Evolutionary conservation across 2,888 invertebrate species (phyloP), one percentile per base, ranked within the genome.

Genomic region (Ganaspis brasiliensis): DNA sequence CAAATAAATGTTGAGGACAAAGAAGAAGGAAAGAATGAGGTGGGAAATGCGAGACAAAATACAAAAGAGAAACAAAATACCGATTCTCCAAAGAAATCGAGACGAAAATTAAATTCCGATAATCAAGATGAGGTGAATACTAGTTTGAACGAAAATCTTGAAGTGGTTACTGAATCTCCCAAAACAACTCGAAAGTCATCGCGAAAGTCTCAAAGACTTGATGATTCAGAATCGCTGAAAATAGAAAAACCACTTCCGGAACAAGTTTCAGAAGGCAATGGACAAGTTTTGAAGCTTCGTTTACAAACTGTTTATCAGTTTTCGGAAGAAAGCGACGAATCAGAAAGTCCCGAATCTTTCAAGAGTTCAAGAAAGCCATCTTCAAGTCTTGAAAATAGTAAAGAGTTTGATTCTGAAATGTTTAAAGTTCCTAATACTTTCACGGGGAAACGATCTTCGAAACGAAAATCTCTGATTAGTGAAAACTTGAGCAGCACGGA

Each of bases 371-470:
- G 10, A n/a, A 59, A 59, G 2, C n/a, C 9, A 2, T 31, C 59
- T 31, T 31, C 6, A 6, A 31, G 6, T 31, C 2, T 6, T 2
- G 31, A 4, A 31, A 31, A 31, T 6, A 16, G 31, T 9, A 21
- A 61, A 74, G 49, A 73, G 14, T 45, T n/a, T 10, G 24, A 67
- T 67, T 70, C 75, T 8, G 87, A 89, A 16, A 83, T 81, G 0
- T 89, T 88, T 45, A 89, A 89, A 77, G 57, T 88, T 67, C 89
- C 89, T 0, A 85, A 88, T 71, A 84, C 84, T 35, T 79, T 76
- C 8, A 78, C 81, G 3, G 88, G 85, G 57, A 89, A 86, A 74
- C 79, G 87, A 6, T 75, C 52, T 0, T 76, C 82, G 0, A 88
- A 83, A 57, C 84, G 83, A 35, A 86, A 82, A 70, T 85, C 83